A percentile compares a stretch with the other conserved stretches of the same genome.
Conservation (phyloP, 2,888 invertebrate genomes). For the Trissolcus brochymenae region DNA sequence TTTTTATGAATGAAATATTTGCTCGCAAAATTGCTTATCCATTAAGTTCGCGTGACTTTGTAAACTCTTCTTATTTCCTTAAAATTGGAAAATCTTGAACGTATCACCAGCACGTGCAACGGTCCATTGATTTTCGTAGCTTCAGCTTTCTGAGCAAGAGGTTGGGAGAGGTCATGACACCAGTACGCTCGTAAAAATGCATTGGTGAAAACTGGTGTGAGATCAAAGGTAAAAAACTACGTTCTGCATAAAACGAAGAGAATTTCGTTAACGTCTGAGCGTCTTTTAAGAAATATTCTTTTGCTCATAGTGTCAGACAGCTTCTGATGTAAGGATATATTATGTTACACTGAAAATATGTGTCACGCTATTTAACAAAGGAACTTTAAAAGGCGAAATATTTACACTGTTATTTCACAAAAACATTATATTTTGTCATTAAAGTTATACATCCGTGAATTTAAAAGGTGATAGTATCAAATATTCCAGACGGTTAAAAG, state of each 20-base stretch:
- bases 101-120: conserved; percentile 37
- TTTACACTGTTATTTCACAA: too few relatives aligned
- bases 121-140: conserved; percentile 36
- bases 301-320: background rate
- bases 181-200: conserved; percentile 25
- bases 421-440: too few relatives aligned
- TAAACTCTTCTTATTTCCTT: conserved; percentile 23
- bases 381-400: too few relatives aligned
- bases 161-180: conserved; percentile 1
- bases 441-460: too few relatives aligned
- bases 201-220: conserved; percentile 26
- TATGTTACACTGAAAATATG: background rate
- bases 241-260: conserved; percentile 2
- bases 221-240: conserved; percentile 33
- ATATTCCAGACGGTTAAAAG: background rate
- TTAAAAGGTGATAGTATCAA: background rate
- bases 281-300: conserved; percentile 21
- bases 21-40: conserved; percentile 21
- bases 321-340: background rate
- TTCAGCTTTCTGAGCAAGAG: conserved; percentile 16
- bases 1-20: too few relatives aligned
- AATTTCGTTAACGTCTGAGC: conserved; percentile 36
- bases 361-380: too few relatives aligned
- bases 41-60: conserved; percentile 30
- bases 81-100: conserved; percentile 45